Percentiles rank a stretch among this genome's conserved stretches.
Conservation (phyloP, 2,113 vertebrate species). For the Emydura subglobosa region DNA sequence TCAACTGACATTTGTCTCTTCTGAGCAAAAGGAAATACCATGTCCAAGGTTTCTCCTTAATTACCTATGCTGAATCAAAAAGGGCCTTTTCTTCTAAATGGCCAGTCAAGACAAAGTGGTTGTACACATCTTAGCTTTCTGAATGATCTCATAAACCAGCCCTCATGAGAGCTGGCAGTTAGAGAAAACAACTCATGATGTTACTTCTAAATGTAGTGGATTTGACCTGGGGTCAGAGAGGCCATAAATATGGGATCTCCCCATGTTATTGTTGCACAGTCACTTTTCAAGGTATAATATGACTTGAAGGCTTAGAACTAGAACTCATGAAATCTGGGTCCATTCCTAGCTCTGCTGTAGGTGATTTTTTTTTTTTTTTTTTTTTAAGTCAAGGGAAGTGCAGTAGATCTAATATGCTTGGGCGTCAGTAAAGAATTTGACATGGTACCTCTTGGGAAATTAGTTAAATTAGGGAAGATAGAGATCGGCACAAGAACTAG, state of each 20-base stretch:
- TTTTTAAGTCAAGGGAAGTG: background rate
- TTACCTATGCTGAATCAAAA: slow-evolving; percentile 37
- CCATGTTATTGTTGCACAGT: background rate
- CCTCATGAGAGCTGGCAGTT: background rate
- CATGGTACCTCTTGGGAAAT: background rate
- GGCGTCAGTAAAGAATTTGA: background rate
- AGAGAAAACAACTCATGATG: background rate
- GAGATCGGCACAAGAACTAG: background rate
- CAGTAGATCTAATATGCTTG: background rate
- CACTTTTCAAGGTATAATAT: no score
- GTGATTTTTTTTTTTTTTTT: background rate
- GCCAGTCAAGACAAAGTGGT: background rate
- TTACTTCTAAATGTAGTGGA: background rate
- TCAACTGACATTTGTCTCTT: slow-evolving; percentile 49
- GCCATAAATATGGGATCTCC: background rate
- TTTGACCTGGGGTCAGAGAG: background rate
- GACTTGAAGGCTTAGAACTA: background rate
- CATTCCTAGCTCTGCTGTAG: no score
- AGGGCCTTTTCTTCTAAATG: slow-evolving; percentile 38
- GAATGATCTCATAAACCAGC: background rate
- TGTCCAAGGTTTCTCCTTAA: slow-evolving; percentile 56
- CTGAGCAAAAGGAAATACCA: slow-evolving; percentile 52
- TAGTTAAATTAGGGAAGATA: background rate
- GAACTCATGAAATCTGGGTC: background rate
- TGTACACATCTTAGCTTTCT: slow-evolving; percentile 9